Base-by-base conservation (phyloP, 2,888 invertebrate genomes). In the Camptogramma bilineatum region DNA sequence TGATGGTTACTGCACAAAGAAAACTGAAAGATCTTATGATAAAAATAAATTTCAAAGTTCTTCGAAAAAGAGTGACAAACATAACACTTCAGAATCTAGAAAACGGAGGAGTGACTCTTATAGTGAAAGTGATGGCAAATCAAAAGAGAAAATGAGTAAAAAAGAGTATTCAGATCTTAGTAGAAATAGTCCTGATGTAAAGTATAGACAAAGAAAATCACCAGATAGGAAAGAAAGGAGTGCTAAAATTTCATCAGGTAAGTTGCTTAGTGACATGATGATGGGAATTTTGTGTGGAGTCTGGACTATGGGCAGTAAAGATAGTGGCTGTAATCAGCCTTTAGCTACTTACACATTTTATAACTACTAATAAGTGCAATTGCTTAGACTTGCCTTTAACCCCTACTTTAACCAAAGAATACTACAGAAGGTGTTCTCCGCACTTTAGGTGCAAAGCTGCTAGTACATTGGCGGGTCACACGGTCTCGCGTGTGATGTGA, bases 101-200 rank as follows among this genome's bases (percentile, higher is more conserved):
- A 79, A 82, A 70, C 73, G 75, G 24, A 77, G 69, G 53, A 77
- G 75, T 56, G 72, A 79, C 31, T 71, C 72, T 8, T 62, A 70
- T 39, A 65, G 58, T 18, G 76, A 77, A 3, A 70, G 62, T 66
- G 74, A 82, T 44, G 66, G 69, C 31, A 71, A 73, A 48, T 52
- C 54, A 16, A 78, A 76, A 59, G 77, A 69, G 69, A 73, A 69
- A 56, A 77, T 66, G 68, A 74, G 81, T 44, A 78, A 46, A 57
- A 61, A 58, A 82, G 64, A 59, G 79, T 71, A 73, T 21, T 52
- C 69, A 47, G 66, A 75, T 28, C 53, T 69, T 21, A 61, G 69
- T 31, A 61, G 21, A 48, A 42, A 53, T 18, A 42, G 44, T 13
- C 17, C 47, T 28, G 51, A 59, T 13, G 18, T 4, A 18, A 55